Evolutionary conservation across 2,797 vertebrate species (phyloP).

Genomic region (Enteromius thamalakanensis): DNA sequence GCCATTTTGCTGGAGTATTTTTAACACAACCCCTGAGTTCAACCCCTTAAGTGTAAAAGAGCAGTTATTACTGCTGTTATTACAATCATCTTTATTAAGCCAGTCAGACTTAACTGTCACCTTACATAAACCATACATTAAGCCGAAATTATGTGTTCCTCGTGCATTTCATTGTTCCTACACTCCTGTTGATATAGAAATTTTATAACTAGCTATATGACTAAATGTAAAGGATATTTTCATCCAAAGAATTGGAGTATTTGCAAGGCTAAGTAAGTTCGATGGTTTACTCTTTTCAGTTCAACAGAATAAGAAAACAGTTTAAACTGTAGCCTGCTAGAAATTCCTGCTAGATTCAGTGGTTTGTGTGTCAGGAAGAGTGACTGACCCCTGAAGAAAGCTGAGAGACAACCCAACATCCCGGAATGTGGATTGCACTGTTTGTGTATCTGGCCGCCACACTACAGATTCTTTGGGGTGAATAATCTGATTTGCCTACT

Average conservation of each 20-base stretch:
- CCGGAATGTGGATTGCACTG: neutral
- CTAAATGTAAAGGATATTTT: neutral
- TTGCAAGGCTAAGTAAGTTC: neutral
- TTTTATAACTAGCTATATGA: neutral
- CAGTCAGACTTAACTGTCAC: neutral
- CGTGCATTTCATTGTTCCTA: neutral
- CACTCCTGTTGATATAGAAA: neutral
- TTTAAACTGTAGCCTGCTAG: conserved; percentile 6
- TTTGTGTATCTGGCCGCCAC: neutral
- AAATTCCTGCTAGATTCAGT: neutral
- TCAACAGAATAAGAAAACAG: neutral
- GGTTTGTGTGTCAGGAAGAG: neutral
- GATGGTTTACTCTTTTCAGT: neutral
- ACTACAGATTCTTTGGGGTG: neutral
- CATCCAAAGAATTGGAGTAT: neutral
- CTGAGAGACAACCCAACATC: neutral
- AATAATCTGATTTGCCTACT: conserved; percentile 2
- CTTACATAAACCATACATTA: neutral
- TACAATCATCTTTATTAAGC: neutral
- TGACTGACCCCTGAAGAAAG: conserved; percentile 12
- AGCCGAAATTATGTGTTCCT: neutral
- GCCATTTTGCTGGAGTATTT: neutral
- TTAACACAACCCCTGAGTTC: neutral
- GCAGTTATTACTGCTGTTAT: neutral
- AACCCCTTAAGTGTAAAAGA: neutral